Evolutionary conservation across 2,797 vertebrate species (phyloP).

Genomic region (Rhabdomys pumilio): DNA sequence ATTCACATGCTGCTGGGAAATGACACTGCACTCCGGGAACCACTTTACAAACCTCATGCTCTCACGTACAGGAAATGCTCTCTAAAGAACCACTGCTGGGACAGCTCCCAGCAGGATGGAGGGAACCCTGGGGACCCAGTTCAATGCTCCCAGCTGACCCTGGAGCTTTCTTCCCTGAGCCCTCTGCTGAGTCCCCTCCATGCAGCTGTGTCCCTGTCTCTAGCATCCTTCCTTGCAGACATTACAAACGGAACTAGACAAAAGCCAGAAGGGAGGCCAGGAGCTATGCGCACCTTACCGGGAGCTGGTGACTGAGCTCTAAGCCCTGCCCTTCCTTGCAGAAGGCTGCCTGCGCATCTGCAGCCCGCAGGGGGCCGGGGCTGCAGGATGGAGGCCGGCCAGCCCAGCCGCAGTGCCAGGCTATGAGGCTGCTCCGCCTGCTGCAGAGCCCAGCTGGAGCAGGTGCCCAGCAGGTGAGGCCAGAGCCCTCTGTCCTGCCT

Average conservation of each 20-base stretch:
- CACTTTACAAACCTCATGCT: not conserved
- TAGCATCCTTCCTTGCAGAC: not conserved
- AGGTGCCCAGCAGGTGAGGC: not conserved
- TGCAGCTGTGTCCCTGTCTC: not conserved
- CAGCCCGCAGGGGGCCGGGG: slow-evolving; percentile 46
- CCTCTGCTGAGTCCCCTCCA: not conserved
- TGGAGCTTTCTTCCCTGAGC: not conserved
- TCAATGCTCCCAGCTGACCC: not conserved
- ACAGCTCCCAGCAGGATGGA: not conserved
- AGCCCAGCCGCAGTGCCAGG: slow-evolving; percentile 80
- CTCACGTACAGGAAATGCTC: not conserved
- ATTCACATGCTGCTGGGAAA: not conserved
- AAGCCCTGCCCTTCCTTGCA: slow-evolving; percentile 45
- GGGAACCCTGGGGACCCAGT: not conserved
- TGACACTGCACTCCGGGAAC: not conserved
- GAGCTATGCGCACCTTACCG: not conserved
- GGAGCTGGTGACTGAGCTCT: slow-evolving; percentile 19
- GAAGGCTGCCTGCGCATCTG: slow-evolving; percentile 40
- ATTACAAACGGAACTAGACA: not conserved
- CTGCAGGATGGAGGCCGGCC: not conserved
- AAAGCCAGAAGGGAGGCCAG: not conserved
- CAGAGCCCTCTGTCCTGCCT: not conserved
- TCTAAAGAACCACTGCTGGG: not conserved
- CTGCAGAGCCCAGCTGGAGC: slow-evolving; percentile 75
- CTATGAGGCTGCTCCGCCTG: slow-evolving; percentile 51